Evolutionary conservation across 2,888 invertebrate genomes (phyloP).

Genomic region (Latrodectus elegans): DNA sequence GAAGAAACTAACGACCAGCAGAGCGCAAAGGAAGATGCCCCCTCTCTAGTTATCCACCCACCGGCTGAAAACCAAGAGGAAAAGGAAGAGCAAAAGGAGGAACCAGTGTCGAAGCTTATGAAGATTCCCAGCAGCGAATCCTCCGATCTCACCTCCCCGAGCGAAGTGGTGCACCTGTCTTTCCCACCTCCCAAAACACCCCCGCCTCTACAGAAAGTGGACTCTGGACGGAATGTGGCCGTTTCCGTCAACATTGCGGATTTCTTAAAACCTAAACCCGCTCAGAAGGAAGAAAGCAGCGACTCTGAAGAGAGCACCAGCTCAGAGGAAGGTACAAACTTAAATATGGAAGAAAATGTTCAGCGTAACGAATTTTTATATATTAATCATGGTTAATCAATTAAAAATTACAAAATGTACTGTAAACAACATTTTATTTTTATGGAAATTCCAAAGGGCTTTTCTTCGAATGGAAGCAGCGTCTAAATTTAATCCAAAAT

Average conservation of each 20-base stretch:
- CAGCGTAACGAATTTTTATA: too few relatives aligned
- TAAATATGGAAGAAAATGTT: too few relatives aligned
- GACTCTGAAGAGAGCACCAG: slow-evolving; percentile 19
- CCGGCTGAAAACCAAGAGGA: slow-evolving; percentile 7
- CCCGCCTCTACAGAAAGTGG: slow-evolving; percentile 40
- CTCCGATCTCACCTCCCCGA: slow-evolving; percentile 53
- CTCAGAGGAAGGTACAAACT: slow-evolving; percentile 33
- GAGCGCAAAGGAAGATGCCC: slow-evolving; percentile 29
- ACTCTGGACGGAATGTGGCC: slow-evolving; percentile 61
- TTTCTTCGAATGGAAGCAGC: too few relatives aligned
- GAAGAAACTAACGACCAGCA: slow-evolving; percentile 32
- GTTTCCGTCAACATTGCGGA: slow-evolving; percentile 63
- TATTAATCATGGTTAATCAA: too few relatives aligned
- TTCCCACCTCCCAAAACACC: slow-evolving; percentile 51
- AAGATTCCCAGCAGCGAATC: slow-evolving; percentile 57
- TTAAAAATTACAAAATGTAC: too few relatives aligned
- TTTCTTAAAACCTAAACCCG: slow-evolving; percentile 55
- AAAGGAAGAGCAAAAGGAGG: slow-evolving; percentile 13
- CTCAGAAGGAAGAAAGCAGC: slow-evolving; percentile 15
- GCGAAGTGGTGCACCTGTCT: slow-evolving; percentile 57
- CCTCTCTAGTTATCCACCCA: slow-evolving; percentile 31
- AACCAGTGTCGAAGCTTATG: slow-evolving; percentile 11
- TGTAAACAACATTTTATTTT: too few relatives aligned
- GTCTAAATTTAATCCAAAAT: too few relatives aligned
- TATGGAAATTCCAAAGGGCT: too few relatives aligned